These are phyloP conservation scores for Epinotia brunnichana DNA, from an alignment of 2,888 invertebrate species.

Conservation along the genomic window DNA sequence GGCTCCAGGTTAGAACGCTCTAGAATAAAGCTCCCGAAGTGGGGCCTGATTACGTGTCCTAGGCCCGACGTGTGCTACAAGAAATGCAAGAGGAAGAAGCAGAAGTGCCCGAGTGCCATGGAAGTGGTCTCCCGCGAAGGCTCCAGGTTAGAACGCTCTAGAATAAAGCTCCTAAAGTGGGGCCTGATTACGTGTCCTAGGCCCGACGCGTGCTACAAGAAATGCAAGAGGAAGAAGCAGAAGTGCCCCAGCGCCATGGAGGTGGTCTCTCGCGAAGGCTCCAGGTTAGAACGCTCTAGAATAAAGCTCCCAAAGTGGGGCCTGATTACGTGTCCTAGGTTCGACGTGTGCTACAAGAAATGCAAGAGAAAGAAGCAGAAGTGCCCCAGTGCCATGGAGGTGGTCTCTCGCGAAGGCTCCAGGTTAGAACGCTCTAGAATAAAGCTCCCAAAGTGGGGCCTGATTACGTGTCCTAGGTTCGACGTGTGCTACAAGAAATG, in stretches of 20 bases:
- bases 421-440: neutral
- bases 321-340: conserved; percentile 57
- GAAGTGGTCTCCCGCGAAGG: conserved; percentile 60
- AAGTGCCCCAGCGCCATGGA: conserved; percentile 73
- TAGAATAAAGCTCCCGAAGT: neutral
- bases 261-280: conserved; percentile 56
- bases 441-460: too few species aligned
- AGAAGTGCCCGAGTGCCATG: conserved; percentile 71
- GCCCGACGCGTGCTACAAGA: conserved; percentile 70
- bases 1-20: conserved; percentile 6
- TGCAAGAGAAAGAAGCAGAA: conserved; percentile 62
- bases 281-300: neutral
- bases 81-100: conserved; percentile 60
- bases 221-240: conserved; percentile 58
- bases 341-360: conserved; percentile 69
- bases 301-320: neutral
- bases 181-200: conserved; percentile 54
- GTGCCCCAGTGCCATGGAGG: conserved; percentile 70
- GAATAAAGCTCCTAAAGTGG: neutral
- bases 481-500: conserved; percentile 70
- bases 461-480: conserved; percentile 59
- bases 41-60: conserved; percentile 53
- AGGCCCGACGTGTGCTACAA: conserved; percentile 70
- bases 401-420: conserved; percentile 55
- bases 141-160: neutral